phyloP scores from a whole-genome alignment of 1,140 invertebrate species.

The Camponotus vicinus region DNA sequence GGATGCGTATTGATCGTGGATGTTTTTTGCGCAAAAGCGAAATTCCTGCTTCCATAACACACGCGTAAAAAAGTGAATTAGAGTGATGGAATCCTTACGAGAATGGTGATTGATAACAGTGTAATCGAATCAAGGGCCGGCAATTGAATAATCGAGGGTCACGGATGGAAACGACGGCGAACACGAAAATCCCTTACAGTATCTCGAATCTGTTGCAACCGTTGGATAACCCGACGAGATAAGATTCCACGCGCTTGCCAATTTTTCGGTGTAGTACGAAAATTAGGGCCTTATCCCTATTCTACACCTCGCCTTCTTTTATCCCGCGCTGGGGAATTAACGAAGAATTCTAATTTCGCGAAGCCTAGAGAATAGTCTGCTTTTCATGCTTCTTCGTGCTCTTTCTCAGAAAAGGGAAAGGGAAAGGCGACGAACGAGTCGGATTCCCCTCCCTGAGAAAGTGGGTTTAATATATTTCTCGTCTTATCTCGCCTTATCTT shows the following conservation, averaged over 20 bases:
- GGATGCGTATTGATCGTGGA: conserved; percentile 61
- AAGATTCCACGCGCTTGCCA: conserved; percentile 37
- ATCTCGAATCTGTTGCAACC: background rate
- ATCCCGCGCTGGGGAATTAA: conserved; percentile 50
- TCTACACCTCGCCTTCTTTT: background rate
- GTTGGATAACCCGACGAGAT: conserved; percentile 26
- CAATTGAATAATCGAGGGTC: background rate
- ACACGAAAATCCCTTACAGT: conserved; percentile 7
- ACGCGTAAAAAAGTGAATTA: conserved; percentile 23
- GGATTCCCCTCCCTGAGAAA: conserved; percentile 34
- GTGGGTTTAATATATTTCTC: conserved; percentile 77
- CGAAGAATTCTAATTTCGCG: conserved; percentile 74
- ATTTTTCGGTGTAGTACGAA: conserved; percentile 66
- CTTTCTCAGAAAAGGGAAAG: background rate
- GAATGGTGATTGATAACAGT: conserved; percentile 30
- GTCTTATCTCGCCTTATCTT: conserved; percentile 76
- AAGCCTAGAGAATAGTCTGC: conserved; percentile 50
- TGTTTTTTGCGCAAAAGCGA: conserved; percentile 11
- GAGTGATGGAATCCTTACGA: conserved; percentile 28
- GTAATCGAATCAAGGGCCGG: conserved; percentile 36
- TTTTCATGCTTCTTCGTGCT: conserved; percentile 63
- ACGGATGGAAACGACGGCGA: background rate
- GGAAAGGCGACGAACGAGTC: conserved; percentile 41
- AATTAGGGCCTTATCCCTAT: conserved; percentile 55
- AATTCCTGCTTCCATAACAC: conserved; percentile 34